Evolutionary conservation across 2,113 vertebrate genomes (phyloP).

Genomic region (Xiphorhynchus elegans): DNA sequence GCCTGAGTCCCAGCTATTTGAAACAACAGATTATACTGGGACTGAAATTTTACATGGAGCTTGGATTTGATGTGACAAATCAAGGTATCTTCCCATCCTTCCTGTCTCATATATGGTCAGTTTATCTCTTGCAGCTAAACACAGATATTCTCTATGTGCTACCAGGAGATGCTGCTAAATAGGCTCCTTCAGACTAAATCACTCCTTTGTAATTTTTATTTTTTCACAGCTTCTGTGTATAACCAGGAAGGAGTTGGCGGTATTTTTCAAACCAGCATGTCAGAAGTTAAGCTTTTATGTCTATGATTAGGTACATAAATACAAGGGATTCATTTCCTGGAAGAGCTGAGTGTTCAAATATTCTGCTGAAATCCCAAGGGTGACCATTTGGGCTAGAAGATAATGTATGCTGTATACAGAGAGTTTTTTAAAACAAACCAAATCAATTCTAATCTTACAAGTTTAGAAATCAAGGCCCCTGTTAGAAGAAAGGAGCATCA

Average conservation of each 20-base stretch:
- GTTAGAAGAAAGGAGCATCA: background rate
- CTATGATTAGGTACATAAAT: background rate
- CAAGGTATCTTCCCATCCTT: background rate
- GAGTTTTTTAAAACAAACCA: background rate
- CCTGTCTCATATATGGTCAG: accelerated
- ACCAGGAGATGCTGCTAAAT: background rate
- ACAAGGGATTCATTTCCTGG: background rate
- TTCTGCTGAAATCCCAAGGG: background rate
- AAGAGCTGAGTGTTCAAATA: background rate
- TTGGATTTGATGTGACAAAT: background rate
- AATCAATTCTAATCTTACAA: background rate
- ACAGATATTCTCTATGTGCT: accelerated
- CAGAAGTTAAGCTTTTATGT: conserved; percentile 13
- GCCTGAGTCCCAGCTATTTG: background rate
- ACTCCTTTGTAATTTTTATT: background rate
- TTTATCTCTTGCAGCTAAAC: background rate
- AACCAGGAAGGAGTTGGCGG: background rate
- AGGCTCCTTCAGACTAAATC: background rate
- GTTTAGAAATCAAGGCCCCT: background rate
- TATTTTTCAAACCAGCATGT: background rate
- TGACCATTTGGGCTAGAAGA: background rate
- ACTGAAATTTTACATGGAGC: background rate
- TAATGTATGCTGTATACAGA: background rate
- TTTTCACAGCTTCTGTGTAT: background rate
- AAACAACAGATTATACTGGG: background rate